Evolutionary conservation across 2,113 vertebrate genomes (phyloP).

Genomic region (Gallinago undulata): DNA sequence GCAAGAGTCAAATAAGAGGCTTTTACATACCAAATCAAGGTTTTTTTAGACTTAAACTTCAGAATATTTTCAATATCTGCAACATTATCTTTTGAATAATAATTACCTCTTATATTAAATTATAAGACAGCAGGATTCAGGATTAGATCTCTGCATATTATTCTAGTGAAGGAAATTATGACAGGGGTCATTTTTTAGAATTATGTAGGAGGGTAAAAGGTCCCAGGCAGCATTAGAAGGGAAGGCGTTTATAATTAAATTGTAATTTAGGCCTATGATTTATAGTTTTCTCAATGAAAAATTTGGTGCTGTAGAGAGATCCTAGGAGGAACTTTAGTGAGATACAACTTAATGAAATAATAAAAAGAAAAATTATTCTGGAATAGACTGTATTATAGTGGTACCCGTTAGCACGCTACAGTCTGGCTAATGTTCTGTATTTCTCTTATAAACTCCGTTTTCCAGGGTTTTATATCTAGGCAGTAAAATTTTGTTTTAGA

Average conservation of each 20-base stretch:
- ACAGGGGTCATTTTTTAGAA: conserved; percentile 95
- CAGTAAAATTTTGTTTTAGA: neutral
- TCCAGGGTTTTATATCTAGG: conserved; percentile 8
- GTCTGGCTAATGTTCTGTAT: conserved; percentile 33
- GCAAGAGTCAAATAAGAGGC: conserved; percentile 48
- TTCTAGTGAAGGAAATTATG: conserved; percentile 87
- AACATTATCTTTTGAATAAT: conserved; percentile 84
- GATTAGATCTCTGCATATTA: conserved; percentile 83
- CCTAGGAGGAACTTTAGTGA: conserved; percentile 84
- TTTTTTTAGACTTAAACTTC: conserved; percentile 71
- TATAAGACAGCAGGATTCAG: conserved; percentile 83
- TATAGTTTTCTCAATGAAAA: conserved; percentile 87
- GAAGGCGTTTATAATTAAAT: conserved; percentile 98
- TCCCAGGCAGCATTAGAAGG: conserved; percentile 96
- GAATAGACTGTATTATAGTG: conserved; percentile 68
- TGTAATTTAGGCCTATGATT: conserved; percentile 97
- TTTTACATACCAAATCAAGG: conserved; percentile 11
- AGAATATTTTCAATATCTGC: conserved; percentile 82
- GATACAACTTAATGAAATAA: conserved; percentile 98
- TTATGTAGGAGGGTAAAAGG: conserved; percentile 94
- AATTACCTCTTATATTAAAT: conserved; percentile 84
- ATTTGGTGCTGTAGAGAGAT: conserved; percentile 82
- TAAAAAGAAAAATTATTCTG: conserved; percentile 87
- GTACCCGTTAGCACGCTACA: conserved; percentile 27
- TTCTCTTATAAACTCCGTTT: conserved; percentile 26